Evolutionary conservation across 2,113 vertebrate genomes (phyloP).

Genomic region (Poecilia latipinna): DNA sequence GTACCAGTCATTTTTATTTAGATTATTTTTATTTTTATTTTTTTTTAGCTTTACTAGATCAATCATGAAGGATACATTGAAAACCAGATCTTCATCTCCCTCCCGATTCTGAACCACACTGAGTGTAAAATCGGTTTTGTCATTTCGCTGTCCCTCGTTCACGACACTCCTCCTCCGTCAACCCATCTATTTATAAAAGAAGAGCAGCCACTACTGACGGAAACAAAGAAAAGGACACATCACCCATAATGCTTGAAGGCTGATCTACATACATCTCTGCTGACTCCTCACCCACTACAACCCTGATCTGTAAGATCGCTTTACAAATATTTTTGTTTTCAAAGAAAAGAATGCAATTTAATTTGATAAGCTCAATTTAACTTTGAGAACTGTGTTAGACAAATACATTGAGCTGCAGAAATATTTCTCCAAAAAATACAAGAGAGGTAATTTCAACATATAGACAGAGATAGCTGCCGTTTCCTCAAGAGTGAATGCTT

Average conservation of each 20-base stretch:
- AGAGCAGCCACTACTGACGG: slow-evolving; percentile 52
- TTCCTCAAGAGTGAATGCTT: slow-evolving; percentile 7
- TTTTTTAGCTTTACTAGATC: slow-evolving; percentile 11
- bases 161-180: slow-evolving; percentile 29
- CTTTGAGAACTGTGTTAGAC: neutral
- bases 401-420: neutral
- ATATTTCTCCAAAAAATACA: neutral
- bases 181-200: slow-evolving; percentile 68
- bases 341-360: neutral
- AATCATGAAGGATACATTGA: slow-evolving; percentile 36
- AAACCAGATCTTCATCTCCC: slow-evolving; percentile 29
- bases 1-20: too few species aligned
- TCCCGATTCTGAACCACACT: neutral
- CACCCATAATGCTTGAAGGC: slow-evolving; percentile 43
- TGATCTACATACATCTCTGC: slow-evolving; percentile 54
- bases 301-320: neutral
- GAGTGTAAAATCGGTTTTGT: slow-evolving; percentile 9
- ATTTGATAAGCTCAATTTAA: neutral
- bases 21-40: too few species aligned
- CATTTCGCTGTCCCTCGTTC: slow-evolving; percentile 15
- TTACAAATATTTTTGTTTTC: neutral
- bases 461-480: neutral
- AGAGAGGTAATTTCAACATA: neutral
- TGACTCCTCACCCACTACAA: slow-evolving; percentile 16
- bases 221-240: slow-evolving; percentile 47